Conservation (phyloP, 2,888 invertebrate species). For the Sisyra nigra region DNA sequence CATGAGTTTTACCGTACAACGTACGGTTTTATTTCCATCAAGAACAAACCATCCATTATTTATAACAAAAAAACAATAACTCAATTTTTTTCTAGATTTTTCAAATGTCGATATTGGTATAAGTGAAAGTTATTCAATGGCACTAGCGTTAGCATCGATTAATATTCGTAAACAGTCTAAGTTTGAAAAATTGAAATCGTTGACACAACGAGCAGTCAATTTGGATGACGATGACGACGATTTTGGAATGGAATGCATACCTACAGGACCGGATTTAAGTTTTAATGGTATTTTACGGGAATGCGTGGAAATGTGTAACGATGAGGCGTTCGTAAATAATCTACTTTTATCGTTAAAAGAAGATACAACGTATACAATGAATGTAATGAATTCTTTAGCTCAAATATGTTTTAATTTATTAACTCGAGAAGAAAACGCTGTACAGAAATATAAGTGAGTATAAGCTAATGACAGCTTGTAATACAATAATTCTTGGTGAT, state of each 20-base stretch:
- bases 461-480: no score
- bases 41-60: no score
- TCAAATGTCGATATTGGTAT: neutral
- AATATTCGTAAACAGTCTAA: constrained; percentile 8
- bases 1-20: no score
- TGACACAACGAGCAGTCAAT: neutral
- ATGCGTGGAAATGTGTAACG: constrained; percentile 51
- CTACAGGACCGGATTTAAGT: constrained; percentile 18
- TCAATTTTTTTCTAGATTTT: constrained; percentile 3
- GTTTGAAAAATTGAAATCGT: constrained; percentile 5
- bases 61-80: no score
- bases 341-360: constrained; percentile 32
- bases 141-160: constrained; percentile 1
- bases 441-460: constrained; percentile 68
- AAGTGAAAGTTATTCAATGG: constrained; percentile 1
- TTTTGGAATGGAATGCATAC: constrained; percentile 35
- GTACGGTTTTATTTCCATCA: no score
- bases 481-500: no score
- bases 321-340: constrained; percentile 37
- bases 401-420: constrained; percentile 70
- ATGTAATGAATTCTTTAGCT: constrained; percentile 19
- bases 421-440: constrained; percentile 62
- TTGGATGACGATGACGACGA: constrained; percentile 37
- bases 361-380: constrained; percentile 18
- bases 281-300: constrained; percentile 30